These are phyloP conservation scores for Embiotoca jacksoni DNA, from an alignment of 2,113 vertebrate species.

Conservation along the genomic window DNA sequence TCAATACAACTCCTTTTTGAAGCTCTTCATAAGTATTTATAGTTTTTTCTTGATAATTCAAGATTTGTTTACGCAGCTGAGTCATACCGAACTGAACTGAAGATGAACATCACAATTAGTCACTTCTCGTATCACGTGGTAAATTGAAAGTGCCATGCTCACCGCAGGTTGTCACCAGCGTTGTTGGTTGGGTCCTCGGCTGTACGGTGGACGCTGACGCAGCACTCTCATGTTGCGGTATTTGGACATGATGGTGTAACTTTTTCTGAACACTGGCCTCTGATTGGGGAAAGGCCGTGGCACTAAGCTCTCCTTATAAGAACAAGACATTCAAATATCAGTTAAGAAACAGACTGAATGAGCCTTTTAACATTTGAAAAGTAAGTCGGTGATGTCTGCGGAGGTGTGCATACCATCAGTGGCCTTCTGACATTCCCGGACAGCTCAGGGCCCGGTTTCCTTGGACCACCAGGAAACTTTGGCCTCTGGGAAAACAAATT, in stretches of 20 bases:
- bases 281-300: conserved; percentile 77
- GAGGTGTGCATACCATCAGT: conserved; percentile 76
- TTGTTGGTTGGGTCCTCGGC: conserved; percentile 74
- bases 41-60: too few species aligned
- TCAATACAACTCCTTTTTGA: background rate
- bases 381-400: background rate
- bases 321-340: background rate
- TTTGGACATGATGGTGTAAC: conserved; percentile 83
- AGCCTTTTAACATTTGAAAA: background rate
- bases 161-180: conserved; percentile 73
- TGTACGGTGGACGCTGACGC: conserved; percentile 77
- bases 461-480: conserved; percentile 57
- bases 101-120: too few species aligned
- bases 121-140: too few species aligned
- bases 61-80: background rate
- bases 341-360: background rate
- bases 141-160: background rate
- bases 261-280: conserved; percentile 82
- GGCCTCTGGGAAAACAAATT: conserved; percentile 62
- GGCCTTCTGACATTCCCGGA: conserved; percentile 74
- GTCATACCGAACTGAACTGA: background rate
- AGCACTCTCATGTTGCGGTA: conserved; percentile 84
- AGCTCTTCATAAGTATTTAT: too few species aligned
- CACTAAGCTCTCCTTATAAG: conserved; percentile 73
- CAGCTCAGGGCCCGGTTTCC: conserved; percentile 53